Evolutionary conservation across 2,113 vertebrate species (phyloP), one percentile per base, ranked within the genome.

Genomic region (Eclectus roratus): DNA sequence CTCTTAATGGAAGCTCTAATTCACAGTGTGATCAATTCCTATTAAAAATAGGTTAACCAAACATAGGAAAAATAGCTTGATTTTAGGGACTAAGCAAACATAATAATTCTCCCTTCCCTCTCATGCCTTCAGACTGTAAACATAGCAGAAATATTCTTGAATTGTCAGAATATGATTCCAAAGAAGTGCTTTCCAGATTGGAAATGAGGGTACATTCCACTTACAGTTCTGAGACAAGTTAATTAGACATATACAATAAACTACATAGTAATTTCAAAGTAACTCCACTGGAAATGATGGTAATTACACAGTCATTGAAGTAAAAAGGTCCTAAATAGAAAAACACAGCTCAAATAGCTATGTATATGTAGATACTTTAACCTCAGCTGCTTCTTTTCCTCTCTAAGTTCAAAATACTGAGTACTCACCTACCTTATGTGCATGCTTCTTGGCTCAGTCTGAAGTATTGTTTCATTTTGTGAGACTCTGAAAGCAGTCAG

Each of bases 191-290:
- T 85, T 96, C 84, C 81, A 80, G 52, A 66, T 55, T 91, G 91
- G 93, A 97, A 92, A 93, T 88, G 73, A 96, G 83, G 95, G 95
- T 95, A 95, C 88, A 88, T 97, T 97, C 94, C 91, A 53, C 82
- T 93, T 87, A 94, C 50, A 85, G 85, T 89, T 91, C 58, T 44
- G 24, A 96, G 97, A 97, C 96, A 97, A 96, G 91, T 97, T 97
- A 98, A 98, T 98, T 97, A 97, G 96, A 93, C 88, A 92, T 95
- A 87, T 95, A 95, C 88, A 94, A 95, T 91, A 96, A 97, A 93
- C 94, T 93, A 85, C 33, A 46, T 31, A 77, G 93, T 87, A 97
- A 96, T 98, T 97, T 95, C 8, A 1, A 97, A 94, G 93, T 88
- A 94, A 88, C 83, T 96, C 47, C 94, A 87, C 71, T 94, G 73